Base-by-base conservation (phyloP, 1,140 invertebrate species). In the Drosophila parabipectinata region DNA sequence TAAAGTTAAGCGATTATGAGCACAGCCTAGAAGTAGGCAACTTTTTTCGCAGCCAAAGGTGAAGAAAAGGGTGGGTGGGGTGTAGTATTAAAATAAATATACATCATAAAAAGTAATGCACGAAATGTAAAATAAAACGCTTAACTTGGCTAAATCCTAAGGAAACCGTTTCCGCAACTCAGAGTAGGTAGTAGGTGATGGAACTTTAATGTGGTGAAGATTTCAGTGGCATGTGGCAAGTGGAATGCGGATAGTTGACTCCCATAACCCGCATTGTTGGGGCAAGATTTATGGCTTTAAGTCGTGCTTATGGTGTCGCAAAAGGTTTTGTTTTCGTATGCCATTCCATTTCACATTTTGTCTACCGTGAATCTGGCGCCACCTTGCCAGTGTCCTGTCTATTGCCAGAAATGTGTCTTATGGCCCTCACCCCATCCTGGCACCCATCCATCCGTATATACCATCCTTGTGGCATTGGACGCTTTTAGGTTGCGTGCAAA, bases 21-120 rank as follows among this genome's bases (percentile, higher is more conserved):
- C 50, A 44, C 68, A 14, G 82, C 78, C 82, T 85, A 87, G 74
- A 82, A 85, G 64, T 78, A 81, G 64, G 74, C 81, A 81, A 74
- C 59, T 76, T 72, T 62, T 21, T 8, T n/a, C n/a, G 7, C 34
- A n/a, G 7, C 14, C 14, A 52, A 44, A 53, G 15, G 15, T 14
- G 24, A 53, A 34, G 32, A 14, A n/a, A 14, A n/a, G 30, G 21
- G 9, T 4, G 47, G 30, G 15, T 30, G 41, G 47, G 30, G 9
- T 30, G 50, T 39, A 47, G 50, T 39, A 47, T 58, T 66, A 53
- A 64, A 66, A 81, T 77, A 87, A 87, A 81, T 77, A 77, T 61
- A 53, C 24, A 30, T 57, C 63, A 81, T 84, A 74, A 87, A 77
- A 69, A 37, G 51, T 58, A 61, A 85, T 57, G 72, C 18, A 34